Base-by-base conservation (phyloP, 2,888 invertebrate genomes). In the Dyspetes luteomarginatus region DNA sequence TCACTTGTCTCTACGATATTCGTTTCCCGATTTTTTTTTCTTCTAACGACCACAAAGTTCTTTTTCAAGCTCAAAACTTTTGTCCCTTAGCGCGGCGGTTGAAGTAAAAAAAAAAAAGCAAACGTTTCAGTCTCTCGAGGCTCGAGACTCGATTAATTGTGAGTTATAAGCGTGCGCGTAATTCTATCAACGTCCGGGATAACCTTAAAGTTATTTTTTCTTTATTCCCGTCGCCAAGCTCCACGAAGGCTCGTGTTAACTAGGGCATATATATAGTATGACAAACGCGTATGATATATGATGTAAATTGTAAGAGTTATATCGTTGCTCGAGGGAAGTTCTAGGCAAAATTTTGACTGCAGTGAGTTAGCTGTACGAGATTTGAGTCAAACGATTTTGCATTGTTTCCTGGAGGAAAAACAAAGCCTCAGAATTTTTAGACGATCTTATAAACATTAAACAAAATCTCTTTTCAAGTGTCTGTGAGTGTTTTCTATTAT, bases 1-100 rank as follows among this genome's bases (percentile, higher is more conserved):
- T 24, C 62, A 45, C 62, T 60, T 36, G 58, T 41, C 41, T 55
- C n/a, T n/a, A 4, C 19, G 9, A 15, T 62, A 62, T 62, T 41
- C n/a, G 4, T 62, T 62, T 26, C 15, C 62, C 19, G 4, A 2
- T 4, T 7, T 41, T 41, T 41, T 60, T 60, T 60, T 9, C 36
- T 22, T 1, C 60, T 41, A 50, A 28, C 56, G 17, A 64, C 64
- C 64, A 12, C 36, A 9, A 36, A 36, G 36, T 36, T 36, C 43
- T 43, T n/a, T 30, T 60, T 12, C 60, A 60, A 60, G 64, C 60
- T n/a, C n/a, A 36, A 36, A 36, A 7, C 12, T 36, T 36, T 9
- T 12, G 12, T 12, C 36, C 36, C 36, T 36, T 36, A n/a, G n/a
- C 12, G 36, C 12, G 9, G 36, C 12, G 36, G 12, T 36, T 3